Base-by-base conservation (phyloP, 2,888 invertebrate species). In the Tupiocoris notatus region DNA sequence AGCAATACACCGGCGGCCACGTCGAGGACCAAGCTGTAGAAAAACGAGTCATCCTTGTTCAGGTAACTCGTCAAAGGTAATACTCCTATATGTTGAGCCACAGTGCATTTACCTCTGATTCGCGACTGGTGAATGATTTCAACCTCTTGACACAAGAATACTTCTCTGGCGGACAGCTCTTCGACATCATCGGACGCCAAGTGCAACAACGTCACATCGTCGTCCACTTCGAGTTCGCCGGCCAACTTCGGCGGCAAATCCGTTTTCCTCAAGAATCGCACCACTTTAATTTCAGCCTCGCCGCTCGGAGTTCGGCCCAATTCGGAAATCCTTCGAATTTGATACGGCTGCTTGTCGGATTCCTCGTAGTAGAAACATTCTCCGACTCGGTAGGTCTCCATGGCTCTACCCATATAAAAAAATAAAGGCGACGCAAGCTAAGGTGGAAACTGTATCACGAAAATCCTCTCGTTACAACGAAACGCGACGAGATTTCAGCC, bases 291-390 rank as follows among this genome's bases (percentile, higher is more conserved):
- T 86, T 99, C 98, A 82, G 98, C 98, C 88, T 96, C 97, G 82
- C 98, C 98, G 84, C 92, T 94, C 83, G 94, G 91, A 83, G 96
- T 97, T 87, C 98, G 98, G 87, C 96, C 97, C 84, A 99, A 89
- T 88, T 99, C 99, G 88, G 99, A 98, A 87, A 99, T 99, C 86
- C 98, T 92, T 84, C 99, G 91, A 86, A 99, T 98, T 87, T 97
- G 95, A 88, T 94, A 99, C 84, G 98, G 98, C 85, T 95, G 92
- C 84, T 95, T 93, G 84, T 95, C 93, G 84, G 96, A 92, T 86
- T 95, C 95, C 89, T 99, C 99, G 88, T 98, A 98, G 88, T 96
- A 99, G 87, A 99, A 98, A 89, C 97, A 99, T 90, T 99, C 99
- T 92, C 97, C 97, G 88, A 97, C 96, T 89, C 96, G 91, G 89